Conservation (phyloP, 2,888 invertebrate genomes). For the Nineta flava region DNA sequence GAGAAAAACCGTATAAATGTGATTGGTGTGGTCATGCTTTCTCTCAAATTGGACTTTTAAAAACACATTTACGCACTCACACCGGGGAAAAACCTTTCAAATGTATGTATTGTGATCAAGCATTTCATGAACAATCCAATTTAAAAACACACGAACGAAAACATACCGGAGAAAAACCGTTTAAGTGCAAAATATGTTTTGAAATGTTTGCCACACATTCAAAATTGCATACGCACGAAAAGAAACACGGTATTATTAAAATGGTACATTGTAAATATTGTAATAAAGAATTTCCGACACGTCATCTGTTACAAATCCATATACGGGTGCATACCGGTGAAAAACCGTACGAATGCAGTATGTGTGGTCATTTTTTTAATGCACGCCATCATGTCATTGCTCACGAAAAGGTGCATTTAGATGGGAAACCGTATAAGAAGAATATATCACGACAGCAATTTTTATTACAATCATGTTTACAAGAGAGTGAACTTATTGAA, state of each 20-base stretch:
- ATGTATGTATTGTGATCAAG: neutral
- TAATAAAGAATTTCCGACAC: neutral
- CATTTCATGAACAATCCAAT: neutral
- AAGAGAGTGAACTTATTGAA: too few relatives aligned
- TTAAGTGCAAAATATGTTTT: neutral
- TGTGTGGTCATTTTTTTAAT: neutral
- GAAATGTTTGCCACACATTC: neutral
- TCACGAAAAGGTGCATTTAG: too few relatives aligned
- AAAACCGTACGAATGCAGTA: neutral
- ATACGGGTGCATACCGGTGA: neutral
- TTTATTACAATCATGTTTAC: too few relatives aligned
- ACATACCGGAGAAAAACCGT: constrained; percentile 1
- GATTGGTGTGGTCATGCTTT: neutral
- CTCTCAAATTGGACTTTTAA: neutral
- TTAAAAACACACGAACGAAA: neutral
- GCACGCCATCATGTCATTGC: too few relatives aligned
- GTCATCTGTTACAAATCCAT: neutral
- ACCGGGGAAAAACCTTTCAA: neutral
- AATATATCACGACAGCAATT: too few relatives aligned
- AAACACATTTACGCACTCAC: neutral
- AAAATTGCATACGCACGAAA: neutral
- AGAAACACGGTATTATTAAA: neutral
- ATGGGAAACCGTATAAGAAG: too few relatives aligned
- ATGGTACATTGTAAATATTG: neutral
- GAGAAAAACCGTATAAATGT: neutral